phyloP scores from a whole-genome alignment of 2,113 vertebrate genomes.

The Isurus oxyrinchus region DNA sequence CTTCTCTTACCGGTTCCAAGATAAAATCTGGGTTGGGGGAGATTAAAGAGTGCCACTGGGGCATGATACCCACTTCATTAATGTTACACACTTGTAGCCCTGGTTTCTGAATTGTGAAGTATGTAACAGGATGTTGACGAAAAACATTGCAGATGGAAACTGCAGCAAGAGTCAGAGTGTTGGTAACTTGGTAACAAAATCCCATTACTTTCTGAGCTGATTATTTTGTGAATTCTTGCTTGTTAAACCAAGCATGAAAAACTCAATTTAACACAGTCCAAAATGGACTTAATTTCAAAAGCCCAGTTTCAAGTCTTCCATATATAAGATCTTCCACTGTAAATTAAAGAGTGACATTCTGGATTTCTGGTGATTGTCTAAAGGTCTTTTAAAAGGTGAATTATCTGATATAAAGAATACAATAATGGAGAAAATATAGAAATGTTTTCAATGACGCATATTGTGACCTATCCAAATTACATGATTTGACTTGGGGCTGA shows the following conservation, averaged over 20 bases:
- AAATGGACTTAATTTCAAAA: neutral
- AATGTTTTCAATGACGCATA: neutral
- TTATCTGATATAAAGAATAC: neutral
- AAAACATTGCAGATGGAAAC: neutral
- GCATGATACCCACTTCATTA: neutral
- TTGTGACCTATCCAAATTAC: neutral
- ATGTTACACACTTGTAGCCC: neutral
- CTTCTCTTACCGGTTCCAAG: neutral
- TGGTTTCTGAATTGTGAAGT: no score
- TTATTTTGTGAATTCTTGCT: conserved; percentile 17
- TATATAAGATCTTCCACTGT: neutral
- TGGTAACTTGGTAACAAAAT: neutral
- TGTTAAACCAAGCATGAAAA: neutral
- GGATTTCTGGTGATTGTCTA: neutral
- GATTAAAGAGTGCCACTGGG: neutral
- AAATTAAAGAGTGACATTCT: conserved; percentile 23
- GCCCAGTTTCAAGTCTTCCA: neutral
- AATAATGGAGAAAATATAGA: neutral
- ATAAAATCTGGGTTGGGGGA: neutral
- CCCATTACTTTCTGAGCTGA: neutral
- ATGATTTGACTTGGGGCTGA: neutral
- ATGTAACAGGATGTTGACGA: neutral
- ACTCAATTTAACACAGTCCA: neutral
- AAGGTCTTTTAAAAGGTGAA: conserved; percentile 2
- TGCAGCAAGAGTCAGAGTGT: neutral